Evolutionary conservation across 92 coral and sea anemone species (phyloP).

Genomic region (Umimayanthus kanabou): DNA sequence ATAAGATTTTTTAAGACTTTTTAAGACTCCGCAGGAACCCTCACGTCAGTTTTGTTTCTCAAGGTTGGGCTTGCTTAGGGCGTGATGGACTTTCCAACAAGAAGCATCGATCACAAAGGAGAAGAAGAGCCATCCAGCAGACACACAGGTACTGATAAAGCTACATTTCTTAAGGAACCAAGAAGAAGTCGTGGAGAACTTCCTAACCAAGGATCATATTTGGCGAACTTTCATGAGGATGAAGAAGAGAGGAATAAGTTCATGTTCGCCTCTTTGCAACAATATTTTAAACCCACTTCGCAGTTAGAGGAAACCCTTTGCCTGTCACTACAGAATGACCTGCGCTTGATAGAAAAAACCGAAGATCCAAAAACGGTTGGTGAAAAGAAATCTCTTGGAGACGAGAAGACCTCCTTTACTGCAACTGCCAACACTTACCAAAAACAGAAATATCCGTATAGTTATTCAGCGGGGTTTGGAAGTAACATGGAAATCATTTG

Average conservation of each 20-base stretch:
- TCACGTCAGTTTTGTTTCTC: neutral
- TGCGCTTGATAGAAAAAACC: neutral
- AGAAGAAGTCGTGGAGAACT: neutral
- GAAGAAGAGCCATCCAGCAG: neutral
- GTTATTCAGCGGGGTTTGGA: slow-evolving; percentile 1
- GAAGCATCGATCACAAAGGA: neutral
- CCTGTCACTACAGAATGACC: neutral
- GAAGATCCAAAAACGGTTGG: neutral
- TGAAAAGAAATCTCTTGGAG: neutral
- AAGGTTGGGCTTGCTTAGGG: neutral
- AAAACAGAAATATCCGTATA: neutral
- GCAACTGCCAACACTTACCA: neutral
- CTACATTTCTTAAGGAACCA: neutral
- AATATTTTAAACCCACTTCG: neutral
- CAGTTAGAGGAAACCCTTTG: neutral
- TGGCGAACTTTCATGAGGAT: neutral
- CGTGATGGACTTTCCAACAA: neutral
- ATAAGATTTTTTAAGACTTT: too few relatives aligned
- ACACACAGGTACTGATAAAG: too few relatives aligned
- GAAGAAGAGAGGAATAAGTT: neutral
- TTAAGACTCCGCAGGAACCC: too few relatives aligned
- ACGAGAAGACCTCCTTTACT: neutral
- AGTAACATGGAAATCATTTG: slow-evolving; percentile 1
- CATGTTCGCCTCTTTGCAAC: neutral
- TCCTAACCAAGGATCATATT: neutral